Evolutionary conservation across 1,140 invertebrate species (phyloP).

Genomic region (Cydia amplana): DNA sequence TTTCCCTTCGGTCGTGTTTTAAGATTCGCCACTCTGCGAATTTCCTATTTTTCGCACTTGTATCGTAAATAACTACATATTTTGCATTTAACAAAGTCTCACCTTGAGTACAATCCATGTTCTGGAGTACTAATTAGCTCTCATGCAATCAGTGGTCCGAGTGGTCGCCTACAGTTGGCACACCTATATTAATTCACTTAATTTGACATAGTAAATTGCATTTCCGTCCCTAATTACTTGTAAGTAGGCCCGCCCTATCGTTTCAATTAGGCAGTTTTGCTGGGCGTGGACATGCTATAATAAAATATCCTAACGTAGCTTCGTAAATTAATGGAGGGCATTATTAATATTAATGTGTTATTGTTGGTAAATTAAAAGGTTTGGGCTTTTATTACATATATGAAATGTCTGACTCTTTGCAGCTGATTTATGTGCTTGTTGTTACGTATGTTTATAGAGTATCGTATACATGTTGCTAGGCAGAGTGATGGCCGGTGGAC

Average conservation of each 20-base stretch:
- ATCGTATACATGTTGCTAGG: no score
- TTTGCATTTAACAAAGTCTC: background rate
- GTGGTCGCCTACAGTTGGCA: background rate
- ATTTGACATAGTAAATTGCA: slow-evolving; percentile 14
- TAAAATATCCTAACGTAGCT: background rate
- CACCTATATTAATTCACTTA: slow-evolving; percentile 14
- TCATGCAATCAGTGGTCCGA: background rate
- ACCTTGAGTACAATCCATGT: background rate
- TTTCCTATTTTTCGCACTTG: no score
- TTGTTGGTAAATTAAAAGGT: background rate
- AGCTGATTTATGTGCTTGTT: background rate
- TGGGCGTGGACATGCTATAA: slow-evolving; percentile 5
- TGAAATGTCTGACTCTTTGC: background rate
- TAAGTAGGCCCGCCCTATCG: slow-evolving; percentile 21
- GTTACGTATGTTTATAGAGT: background rate
- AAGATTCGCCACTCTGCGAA: no score
- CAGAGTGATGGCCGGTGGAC: no score
- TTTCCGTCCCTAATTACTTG: background rate
- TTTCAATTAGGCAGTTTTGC: slow-evolving; percentile 9
- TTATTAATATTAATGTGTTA: slow-evolving; percentile 6
- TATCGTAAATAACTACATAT: no score
- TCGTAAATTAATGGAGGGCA: background rate
- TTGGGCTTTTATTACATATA: background rate
- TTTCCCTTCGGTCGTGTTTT: no score
- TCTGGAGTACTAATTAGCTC: background rate